A percentile compares a stretch with the other conserved stretches of the same genome.
phyloP scores from a whole-genome alignment of 2,113 vertebrate species.

The Larimichthys polyactis region DNA sequence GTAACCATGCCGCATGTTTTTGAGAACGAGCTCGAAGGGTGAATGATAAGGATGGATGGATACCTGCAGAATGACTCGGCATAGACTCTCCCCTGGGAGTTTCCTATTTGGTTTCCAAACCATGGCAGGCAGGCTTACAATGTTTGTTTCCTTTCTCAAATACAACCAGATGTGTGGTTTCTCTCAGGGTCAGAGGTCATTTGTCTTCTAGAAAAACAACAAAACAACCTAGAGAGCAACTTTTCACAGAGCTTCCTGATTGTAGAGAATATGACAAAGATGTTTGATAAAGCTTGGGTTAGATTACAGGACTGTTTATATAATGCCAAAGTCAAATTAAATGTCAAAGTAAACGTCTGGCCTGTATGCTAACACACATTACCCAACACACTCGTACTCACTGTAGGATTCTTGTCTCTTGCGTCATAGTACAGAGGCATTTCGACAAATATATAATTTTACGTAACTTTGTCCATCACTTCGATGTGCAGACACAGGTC shows the following conservation, averaged over 20 bases:
- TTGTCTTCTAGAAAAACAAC: slow-evolving; percentile 8
- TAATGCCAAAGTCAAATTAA: neutral
- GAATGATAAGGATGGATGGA: slow-evolving; percentile 40
- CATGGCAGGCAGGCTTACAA: slow-evolving; percentile 52
- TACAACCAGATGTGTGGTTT: slow-evolving; percentile 72
- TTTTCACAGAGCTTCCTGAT: neutral
- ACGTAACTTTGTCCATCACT: neutral
- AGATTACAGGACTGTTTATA: slow-evolving; percentile 7
- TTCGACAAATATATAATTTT: neutral
- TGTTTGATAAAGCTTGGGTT: slow-evolving; percentile 1
- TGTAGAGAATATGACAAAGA: neutral
- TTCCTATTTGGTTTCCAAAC: slow-evolving; percentile 48
- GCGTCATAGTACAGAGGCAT: neutral
- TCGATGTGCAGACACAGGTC: neutral
- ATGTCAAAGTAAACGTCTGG: slow-evolving; percentile 10
- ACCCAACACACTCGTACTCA: neutral
- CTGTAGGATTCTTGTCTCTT: slow-evolving; percentile 18
- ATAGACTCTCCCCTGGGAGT: slow-evolving; percentile 18
- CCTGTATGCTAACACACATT: slow-evolving; percentile 3
- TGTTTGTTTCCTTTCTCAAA: slow-evolving; percentile 70
- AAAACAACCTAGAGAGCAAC: slow-evolving; percentile 5
- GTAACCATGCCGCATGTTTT: neutral
- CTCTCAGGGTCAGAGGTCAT: slow-evolving; percentile 55
- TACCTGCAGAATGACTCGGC: slow-evolving; percentile 34
- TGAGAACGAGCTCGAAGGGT: neutral